Evolutionary conservation across 2,888 invertebrate species (phyloP), one percentile per base, ranked within the genome.

Genomic region (Geophilus truncorum): DNA sequence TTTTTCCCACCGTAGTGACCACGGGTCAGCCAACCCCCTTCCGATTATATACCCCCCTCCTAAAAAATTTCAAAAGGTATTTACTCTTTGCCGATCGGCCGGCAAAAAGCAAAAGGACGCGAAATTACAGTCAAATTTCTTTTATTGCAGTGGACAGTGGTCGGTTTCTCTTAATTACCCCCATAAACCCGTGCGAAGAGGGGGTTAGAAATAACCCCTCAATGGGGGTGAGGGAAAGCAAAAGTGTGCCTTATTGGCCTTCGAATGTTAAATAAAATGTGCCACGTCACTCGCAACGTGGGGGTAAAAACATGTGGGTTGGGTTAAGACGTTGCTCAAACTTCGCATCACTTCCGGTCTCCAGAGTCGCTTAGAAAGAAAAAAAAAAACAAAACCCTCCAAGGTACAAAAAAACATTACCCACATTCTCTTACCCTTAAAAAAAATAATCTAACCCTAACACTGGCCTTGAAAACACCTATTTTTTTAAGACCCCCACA

Each of bases 121-220:
- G 51, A 70, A 70, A 70, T 70, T 70, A 70, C 70, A 70, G 70
- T 70, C 70, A 70, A 70, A 70, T 70, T 70, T 70, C 70, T 70
- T 70, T 70, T 70, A 70, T 70, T 70, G 70, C 28, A 70, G 70
- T 70, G 25, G 70, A 70, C 70, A 51, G 51, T 51, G 51, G 51
- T 51, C 51, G 18, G 51, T 51, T 51, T 70, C 70, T 70, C 25
- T 70, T 70, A 70, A 70, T 70, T 70, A 70, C 70, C 70, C 70
- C 70, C 70, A 70, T 70, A 70, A 70, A 70, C 70, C 70, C 70
- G 28, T 70, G 70, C 70, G 70, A 70, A 70, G 70, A 70, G 70
- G 70, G 70, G 70, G 70, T 70, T 70, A 70, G 23, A 28, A 45
- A 70, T 70, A 70, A 70, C 70, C 70, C 70, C 70, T 28, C 28